Percentiles rank a stretch among this genome's conserved stretches.
These are phyloP conservation scores for Strongylocentrotus purpuratus DNA, from an alignment of 35 echinoderm and acorn worm genomes.

Conservation along the genomic window DNA sequence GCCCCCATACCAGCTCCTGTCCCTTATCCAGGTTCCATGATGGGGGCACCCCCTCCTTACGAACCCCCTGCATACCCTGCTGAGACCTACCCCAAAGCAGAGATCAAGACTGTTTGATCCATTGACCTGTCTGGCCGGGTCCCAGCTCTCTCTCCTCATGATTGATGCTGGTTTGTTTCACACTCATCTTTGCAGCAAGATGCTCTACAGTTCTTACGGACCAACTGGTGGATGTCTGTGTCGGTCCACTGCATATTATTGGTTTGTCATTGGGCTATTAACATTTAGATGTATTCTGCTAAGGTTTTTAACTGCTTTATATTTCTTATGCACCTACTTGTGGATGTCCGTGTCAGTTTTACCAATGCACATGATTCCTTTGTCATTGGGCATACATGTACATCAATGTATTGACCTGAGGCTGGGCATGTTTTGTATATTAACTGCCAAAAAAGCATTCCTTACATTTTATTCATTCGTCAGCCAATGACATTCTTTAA, in stretches of 20 bases:
- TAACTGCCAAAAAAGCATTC: no score
- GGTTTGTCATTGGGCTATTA: no score
- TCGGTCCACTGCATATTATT: no score
- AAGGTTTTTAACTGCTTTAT: no score
- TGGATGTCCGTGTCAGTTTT: background rate
- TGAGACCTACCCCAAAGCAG: background rate
- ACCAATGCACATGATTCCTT: no score
- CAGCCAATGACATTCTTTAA: no score
- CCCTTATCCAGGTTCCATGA: background rate
- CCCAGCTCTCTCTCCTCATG: background rate
- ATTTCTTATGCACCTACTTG: background rate
- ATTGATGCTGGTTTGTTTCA: background rate
- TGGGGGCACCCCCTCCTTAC: background rate
- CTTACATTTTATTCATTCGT: no score
- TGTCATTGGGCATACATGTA: no score
- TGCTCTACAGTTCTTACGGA: background rate
- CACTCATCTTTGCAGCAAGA: no score
- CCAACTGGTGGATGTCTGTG: background rate
- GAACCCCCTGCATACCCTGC: background rate
- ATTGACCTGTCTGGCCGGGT: background rate
- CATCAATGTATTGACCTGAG: no score
- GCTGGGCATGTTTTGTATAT: no score
- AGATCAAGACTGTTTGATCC: background rate
- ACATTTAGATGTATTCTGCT: no score
- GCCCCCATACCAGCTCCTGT: background rate